Evolutionary conservation across 2,113 vertebrate genomes (phyloP), one percentile per base, ranked within the genome.

Genomic region (Mixornis gularis): DNA sequence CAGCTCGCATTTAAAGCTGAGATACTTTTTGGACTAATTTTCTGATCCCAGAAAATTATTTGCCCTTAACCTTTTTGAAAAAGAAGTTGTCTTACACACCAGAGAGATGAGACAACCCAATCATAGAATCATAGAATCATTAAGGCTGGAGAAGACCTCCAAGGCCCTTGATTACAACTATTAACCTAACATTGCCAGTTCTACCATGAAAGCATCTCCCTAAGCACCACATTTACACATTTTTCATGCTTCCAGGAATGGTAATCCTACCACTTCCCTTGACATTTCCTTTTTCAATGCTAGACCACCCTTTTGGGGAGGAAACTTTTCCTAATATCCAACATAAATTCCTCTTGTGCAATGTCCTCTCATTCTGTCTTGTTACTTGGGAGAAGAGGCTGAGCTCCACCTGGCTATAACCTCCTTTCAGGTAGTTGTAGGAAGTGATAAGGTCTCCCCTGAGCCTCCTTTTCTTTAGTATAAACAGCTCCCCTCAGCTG

Each of bases 11-110:
- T 19, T 38, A 25, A 40, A 56, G 32, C 8, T 0, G 9, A 58
- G n/a, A 12, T 5, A 6, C 3, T 1, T 15, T 43, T 44, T 3
- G 2, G 21, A 13, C 10, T 5, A 24, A 1, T 56, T 34, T 48
- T 38, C 10, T 25, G 16, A 44, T 22, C 6, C 13, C 40, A 10
- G n/a, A 43, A 69, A 65, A 25, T 8, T 0, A 29, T 26, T 21
- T 62, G 14, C 30, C 21, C 3, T 49, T 58, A 62, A 38, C 8
- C 7, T 30, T 49, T 21, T 30, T 0, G 2, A 49, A 51, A 19
- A 62, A 43, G 9, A 41, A 49, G 6, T 10, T 10, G 11, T 15
- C 16, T 51, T 46, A 20, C 1, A 7, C 6, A 14, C 1, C 4
- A 6, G 43, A 58, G 32, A 44, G 22, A 48, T 8, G 3, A 32